Percentiles rank a stretch among this genome's conserved stretches.
Conservation (phyloP, 2,797 vertebrate genomes). For the Florisuga fusca region DNA sequence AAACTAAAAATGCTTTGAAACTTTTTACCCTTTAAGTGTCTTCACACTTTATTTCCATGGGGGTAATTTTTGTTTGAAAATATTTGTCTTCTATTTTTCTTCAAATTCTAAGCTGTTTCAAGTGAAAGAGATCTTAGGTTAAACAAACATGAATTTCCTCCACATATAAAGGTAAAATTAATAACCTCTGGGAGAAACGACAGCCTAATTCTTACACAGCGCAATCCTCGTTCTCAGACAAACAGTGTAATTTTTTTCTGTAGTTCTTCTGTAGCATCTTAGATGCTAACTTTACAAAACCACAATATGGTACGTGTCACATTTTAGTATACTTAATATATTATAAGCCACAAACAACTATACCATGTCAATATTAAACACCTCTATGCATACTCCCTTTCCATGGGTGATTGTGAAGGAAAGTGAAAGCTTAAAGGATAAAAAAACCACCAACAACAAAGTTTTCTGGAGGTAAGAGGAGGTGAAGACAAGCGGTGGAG, state of each 20-base stretch:
- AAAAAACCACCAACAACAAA: neutral
- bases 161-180: neutral
- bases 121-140: neutral
- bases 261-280: neutral
- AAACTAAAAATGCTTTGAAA: neutral
- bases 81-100: neutral
- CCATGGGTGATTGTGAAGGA: neutral
- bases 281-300: neutral
- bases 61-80: neutral
- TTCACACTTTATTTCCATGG: neutral
- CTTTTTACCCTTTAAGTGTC: neutral
- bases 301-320: neutral
- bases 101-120: neutral
- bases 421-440: neutral
- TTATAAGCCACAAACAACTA: neutral
- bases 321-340: neutral
- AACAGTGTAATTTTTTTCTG: neutral
- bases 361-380: neutral
- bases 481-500: neutral
- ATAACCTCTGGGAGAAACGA: neutral
- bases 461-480: neutral
- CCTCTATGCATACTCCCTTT: neutral
- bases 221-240: neutral
- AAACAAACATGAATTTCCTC: neutral
- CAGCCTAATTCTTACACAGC: neutral